phyloP scores from a whole-genome alignment of 2,113 vertebrate species.

The Nestor notabilis region DNA sequence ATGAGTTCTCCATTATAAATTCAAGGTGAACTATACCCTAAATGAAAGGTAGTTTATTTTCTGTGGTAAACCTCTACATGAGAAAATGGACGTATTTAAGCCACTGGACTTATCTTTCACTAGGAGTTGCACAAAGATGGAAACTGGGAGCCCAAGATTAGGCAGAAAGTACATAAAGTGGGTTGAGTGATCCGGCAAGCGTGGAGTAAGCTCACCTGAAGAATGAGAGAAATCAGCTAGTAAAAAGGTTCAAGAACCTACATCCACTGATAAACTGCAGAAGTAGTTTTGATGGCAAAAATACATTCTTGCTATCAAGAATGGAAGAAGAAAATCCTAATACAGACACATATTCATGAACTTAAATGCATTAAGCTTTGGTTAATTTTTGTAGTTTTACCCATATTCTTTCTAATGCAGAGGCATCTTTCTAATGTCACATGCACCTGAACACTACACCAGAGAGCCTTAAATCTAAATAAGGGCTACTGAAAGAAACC shows the following conservation, averaged over 20 bases:
- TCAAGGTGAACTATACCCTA: background rate
- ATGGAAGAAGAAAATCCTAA: background rate
- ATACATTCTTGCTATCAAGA: background rate
- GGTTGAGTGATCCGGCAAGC: background rate
- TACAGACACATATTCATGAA: background rate
- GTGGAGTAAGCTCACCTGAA: background rate
- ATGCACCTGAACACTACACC: background rate
- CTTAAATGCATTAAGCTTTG: background rate
- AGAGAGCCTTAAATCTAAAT: background rate
- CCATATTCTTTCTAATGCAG: background rate
- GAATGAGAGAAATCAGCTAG: background rate
- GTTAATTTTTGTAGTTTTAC: background rate
- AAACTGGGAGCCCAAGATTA: background rate
- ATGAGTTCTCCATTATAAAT: conserved; percentile 3
- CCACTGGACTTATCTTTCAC: background rate
- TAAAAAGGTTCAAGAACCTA: background rate
- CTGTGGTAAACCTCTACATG: background rate
- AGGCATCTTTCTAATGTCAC: background rate
- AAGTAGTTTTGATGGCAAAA: background rate
- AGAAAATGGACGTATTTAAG: background rate
- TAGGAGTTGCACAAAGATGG: background rate
- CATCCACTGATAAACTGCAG: background rate
- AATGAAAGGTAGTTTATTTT: conserved; percentile 4
- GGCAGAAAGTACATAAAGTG: background rate
- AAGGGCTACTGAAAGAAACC: background rate